Conservation (phyloP, 2,888 invertebrate species). For the Arrhopalites spinosus region DNA sequence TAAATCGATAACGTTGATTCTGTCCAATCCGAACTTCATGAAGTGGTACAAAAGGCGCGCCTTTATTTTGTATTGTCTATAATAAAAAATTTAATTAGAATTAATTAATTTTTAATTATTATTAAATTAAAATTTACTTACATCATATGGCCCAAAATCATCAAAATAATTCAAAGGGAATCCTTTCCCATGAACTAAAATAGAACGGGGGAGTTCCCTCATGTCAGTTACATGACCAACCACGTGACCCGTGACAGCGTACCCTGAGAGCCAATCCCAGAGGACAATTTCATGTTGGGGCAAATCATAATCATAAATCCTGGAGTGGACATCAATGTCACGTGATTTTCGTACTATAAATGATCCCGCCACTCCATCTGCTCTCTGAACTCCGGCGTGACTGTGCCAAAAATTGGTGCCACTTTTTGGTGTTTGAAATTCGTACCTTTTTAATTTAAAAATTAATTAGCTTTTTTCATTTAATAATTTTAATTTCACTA, state of each 20-base stretch:
- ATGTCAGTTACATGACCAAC: constrained; percentile 82
- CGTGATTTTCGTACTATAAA: constrained; percentile 74
- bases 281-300: constrained; percentile 74
- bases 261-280: constrained; percentile 80
- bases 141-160: constrained; percentile 68
- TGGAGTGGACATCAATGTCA: constrained; percentile 65
- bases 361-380: constrained; percentile 81
- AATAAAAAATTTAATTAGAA: background rate
- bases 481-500: no score
- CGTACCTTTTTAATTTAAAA: no score
- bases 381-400: no score
- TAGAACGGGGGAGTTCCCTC: constrained; percentile 78
- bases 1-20: constrained; percentile 76
- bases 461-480: no score
- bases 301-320: constrained; percentile 78
- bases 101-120: background rate
- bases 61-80: constrained; percentile 45
- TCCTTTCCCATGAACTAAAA: constrained; percentile 83
- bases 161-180: constrained; percentile 62
- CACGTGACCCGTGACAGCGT: constrained; percentile 75
- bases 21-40: constrained; percentile 47
- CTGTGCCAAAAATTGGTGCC: constrained; percentile 92
- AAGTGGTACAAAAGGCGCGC: constrained; percentile 47
- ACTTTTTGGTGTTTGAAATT: constrained; percentile 75
- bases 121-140: constrained; percentile 61